A percentile compares a stretch with the other conserved stretches of the same genome.
Conservation (phyloP, 2,888 invertebrate species). For the Paralinhomoeus sp. region DNA sequence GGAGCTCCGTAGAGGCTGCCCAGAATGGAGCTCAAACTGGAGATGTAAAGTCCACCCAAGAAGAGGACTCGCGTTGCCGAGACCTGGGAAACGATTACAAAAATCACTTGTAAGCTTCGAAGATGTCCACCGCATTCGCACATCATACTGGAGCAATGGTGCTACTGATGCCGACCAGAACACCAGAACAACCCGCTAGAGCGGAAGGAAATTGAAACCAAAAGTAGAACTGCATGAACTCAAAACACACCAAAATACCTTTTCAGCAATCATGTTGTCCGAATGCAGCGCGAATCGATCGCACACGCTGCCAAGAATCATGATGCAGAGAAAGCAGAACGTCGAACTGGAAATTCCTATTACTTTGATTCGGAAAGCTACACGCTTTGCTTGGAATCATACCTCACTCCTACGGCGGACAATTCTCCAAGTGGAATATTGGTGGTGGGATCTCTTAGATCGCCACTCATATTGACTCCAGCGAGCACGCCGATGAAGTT, state of each 20-base stretch:
- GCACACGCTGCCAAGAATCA: slow-evolving; percentile 72
- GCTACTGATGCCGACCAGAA: slow-evolving; percentile 14
- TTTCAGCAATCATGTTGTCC: slow-evolving; percentile 74
- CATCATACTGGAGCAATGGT: no score
- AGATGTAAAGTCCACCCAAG: slow-evolving; percentile 73
- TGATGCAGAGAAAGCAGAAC: slow-evolving; percentile 62
- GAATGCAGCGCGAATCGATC: slow-evolving; percentile 43
- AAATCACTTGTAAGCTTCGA: no score
- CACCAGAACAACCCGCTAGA: background rate
- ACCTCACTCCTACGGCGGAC: slow-evolving; percentile 73
- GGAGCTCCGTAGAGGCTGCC: slow-evolving; percentile 91
- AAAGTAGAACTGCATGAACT: background rate
- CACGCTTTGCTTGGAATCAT: slow-evolving; percentile 13
- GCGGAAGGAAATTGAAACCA: background rate
- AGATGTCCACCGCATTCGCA: no score
- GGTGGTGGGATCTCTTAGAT: slow-evolving; percentile 63
- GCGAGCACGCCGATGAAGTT: slow-evolving; percentile 87
- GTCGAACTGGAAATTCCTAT: slow-evolving; percentile 41
- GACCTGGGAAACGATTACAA: background rate
- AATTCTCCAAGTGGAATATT: slow-evolving; percentile 85
- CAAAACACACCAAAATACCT: slow-evolving; percentile 34
- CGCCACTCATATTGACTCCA: slow-evolving; percentile 95
- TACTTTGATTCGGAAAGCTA: background rate
- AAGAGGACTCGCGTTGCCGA: slow-evolving; percentile 41
- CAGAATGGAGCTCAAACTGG: slow-evolving; percentile 78